Base-by-base conservation (phyloP, 64 coral and sea anemone species). In the Cladopsammia gracilis region DNA sequence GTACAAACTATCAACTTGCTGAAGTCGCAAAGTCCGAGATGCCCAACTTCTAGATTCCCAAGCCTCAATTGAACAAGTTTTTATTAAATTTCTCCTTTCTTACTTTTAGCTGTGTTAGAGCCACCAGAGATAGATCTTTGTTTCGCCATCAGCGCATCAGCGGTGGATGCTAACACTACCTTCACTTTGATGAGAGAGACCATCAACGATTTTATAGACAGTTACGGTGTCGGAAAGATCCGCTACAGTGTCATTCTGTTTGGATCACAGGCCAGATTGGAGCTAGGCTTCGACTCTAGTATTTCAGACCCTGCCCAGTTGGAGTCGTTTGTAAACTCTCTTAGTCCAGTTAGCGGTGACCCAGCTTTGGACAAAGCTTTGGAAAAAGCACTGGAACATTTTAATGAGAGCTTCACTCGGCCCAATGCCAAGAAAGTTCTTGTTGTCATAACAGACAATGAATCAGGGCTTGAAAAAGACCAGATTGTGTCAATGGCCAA, bases 81-180 rank as follows among this genome's bases (percentile, higher is more conserved):
- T 12, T 42, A 12, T 44, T 14, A 5, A 3, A 19, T 1, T 18
- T n/a, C 18, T 13, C 9, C 47, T 13, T 74, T 50, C 44, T 75
- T 73, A 48, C 5, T 60, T 84, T 67, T 43, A 84, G 80, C 62
- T 50, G 62, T 84, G 46, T 23, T 84, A 10, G 80, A 84, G 48
- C 61, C 80, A 76, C 87, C 92, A 25, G 82, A 91, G 18, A 73
- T 98, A 0, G 92, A 98, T 53, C 78, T 98, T 16, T 86, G 69
- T 22, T 98, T 98, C 49, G 96, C 88, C 8, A 76, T 98, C 60
- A 98, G 96, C 47, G 92, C 96, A 26, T 62, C 96, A 10, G 85
- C 92, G 44, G 24, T 42, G 26, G 25, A 83, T 78, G 68, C 92
- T 23, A 57, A 91, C 45, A 91, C 19, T 34, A 91, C 87, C 4